A percentile compares a stretch with the other conserved stretches of the same genome.
phyloP scores from a whole-genome alignment of 2,797 vertebrate species.

The Lagodon rhomboides region DNA sequence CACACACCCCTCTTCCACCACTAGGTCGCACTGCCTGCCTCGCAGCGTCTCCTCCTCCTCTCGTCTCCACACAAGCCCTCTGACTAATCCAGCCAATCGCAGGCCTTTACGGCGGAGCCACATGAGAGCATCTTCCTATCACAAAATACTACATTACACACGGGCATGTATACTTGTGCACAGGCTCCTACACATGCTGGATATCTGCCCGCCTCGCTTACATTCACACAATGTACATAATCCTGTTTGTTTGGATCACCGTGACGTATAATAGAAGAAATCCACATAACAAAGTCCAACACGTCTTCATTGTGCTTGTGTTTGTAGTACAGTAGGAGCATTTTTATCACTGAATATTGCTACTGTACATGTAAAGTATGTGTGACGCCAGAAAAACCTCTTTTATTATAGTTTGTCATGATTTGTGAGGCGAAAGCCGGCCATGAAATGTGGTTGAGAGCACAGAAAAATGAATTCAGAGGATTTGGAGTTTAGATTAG shows the following conservation, averaged over 20 bases:
- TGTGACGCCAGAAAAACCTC: not conserved
- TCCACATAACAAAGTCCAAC: constrained; percentile 76
- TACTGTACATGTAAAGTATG: constrained; percentile 22
- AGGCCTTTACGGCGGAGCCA: constrained; percentile 53
- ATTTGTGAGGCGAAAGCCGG: not conserved
- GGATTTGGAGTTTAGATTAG: no score
- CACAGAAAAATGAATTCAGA: no score
- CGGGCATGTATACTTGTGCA: constrained; percentile 52
- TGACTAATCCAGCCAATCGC: constrained; percentile 67
- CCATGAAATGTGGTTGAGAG: not conserved
- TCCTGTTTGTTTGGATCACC: constrained; percentile 76
- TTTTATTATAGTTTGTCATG: not conserved
- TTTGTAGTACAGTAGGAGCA: constrained; percentile 46
- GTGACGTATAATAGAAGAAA: constrained; percentile 78
- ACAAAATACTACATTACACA: constrained; percentile 66
- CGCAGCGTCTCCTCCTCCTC: constrained; percentile 60
- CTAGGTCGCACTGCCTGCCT: constrained; percentile 87
- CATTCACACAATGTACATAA: constrained; percentile 74
- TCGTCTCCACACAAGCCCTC: constrained; percentile 53
- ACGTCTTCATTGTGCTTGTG: constrained; percentile 64
- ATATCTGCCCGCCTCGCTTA: constrained; percentile 69
- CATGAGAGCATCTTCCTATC: constrained; percentile 71
- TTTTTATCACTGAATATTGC: constrained; percentile 44
- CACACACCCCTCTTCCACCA: constrained; percentile 75
- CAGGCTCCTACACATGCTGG: constrained; percentile 45